Conservation (phyloP, 2,113 vertebrate genomes). For the Rhinichthys klamathensis region DNA sequence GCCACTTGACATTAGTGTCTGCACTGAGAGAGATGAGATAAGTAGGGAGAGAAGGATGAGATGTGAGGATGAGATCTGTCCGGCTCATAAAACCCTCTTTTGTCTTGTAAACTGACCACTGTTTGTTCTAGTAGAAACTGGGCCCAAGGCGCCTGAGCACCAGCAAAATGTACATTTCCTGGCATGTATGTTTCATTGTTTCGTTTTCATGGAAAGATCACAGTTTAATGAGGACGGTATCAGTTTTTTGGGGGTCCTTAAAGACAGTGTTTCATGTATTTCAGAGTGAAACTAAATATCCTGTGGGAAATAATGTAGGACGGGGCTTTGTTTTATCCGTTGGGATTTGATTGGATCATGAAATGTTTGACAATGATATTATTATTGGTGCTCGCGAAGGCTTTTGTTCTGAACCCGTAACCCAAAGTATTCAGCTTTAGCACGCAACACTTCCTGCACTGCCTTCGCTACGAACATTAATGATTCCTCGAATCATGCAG, state of each 20-base stretch:
- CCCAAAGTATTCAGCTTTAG: not conserved
- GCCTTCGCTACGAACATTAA: not conserved
- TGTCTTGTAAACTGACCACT: conserved; percentile 70
- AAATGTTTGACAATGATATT: not conserved
- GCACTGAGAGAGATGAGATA: conserved; percentile 69
- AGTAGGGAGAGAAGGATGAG: conserved; percentile 67
- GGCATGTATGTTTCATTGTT: not conserved
- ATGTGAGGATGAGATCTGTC: conserved; percentile 49
- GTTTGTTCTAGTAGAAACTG: conserved; percentile 71
- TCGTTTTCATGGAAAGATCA: not conserved
- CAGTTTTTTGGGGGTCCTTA: not conserved
- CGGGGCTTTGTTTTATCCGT: not conserved
- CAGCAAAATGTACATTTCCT: conserved; percentile 20
- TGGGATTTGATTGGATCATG: conserved; percentile 3
- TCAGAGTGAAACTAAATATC: not conserved
- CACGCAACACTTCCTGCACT: not conserved
- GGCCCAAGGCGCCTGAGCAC: conserved; percentile 50
- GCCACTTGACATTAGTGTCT: conserved; percentile 40
- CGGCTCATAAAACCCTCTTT: conserved; percentile 72
- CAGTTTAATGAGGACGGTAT: not conserved
- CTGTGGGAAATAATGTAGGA: not conserved
- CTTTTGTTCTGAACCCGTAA: not conserved
- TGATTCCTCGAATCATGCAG: not conserved
- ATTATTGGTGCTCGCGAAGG: not conserved
- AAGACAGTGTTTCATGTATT: not conserved